Evolutionary conservation across 2,888 invertebrate species (phyloP).

Genomic region (Hirudinaria manillensis): DNA sequence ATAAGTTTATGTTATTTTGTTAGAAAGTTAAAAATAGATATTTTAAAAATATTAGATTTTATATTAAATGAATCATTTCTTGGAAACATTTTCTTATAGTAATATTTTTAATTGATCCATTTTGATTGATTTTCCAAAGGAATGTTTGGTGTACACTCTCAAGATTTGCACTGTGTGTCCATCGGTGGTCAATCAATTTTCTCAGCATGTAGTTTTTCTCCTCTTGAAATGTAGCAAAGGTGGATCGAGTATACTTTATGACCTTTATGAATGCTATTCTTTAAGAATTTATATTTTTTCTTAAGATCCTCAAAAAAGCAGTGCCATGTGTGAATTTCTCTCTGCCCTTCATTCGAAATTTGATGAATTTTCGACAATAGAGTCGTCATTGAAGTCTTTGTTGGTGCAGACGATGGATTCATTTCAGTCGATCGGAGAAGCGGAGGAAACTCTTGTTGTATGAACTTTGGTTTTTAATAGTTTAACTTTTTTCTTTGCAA

Average conservation of each 20-base stretch:
- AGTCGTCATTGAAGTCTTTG: not conserved
- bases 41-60: no score
- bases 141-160: constrained; percentile 21
- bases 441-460: not conserved
- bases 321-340: constrained; percentile 13
- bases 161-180: constrained; percentile 16
- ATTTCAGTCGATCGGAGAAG: no score
- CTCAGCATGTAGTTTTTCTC: not conserved
- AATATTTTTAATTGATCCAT: not conserved
- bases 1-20: no score
- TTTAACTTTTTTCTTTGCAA: no score
- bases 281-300: not conserved
- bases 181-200: constrained; percentile 4
- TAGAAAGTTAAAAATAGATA: no score
- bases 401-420: not conserved
- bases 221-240: not conserved
- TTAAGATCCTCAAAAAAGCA: constrained; percentile 3
- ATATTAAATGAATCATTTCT: not conserved
- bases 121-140: not conserved
- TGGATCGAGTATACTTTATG: not conserved
- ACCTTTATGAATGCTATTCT: no score
- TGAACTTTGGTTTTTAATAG: not conserved
- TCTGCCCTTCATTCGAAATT: constrained; percentile 6
- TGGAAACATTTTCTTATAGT: not conserved
- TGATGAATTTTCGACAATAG: not conserved